phyloP scores from a whole-genome alignment of 1,140 invertebrate genomes.

The Sycophila sp. region DNA sequence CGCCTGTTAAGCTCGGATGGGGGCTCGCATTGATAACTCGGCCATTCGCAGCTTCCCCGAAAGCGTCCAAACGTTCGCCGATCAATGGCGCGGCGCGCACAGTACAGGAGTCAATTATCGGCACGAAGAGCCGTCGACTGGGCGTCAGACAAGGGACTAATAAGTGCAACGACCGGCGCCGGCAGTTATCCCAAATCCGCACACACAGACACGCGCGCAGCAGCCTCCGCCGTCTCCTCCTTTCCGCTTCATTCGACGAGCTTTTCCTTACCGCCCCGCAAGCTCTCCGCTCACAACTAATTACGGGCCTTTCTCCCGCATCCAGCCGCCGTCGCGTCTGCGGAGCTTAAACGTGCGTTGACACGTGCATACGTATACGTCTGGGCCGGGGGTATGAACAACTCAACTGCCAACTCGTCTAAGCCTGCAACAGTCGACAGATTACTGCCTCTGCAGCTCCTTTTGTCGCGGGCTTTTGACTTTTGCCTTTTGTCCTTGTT shows the following conservation, averaged over 20 bases:
- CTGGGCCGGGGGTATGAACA: not conserved
- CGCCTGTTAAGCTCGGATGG: too few relatives aligned
- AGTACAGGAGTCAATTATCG: too few relatives aligned
- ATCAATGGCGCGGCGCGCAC: too few relatives aligned
- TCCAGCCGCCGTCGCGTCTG: not conserved
- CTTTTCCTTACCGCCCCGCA: constrained; percentile 6
- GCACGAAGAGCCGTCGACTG: too few relatives aligned
- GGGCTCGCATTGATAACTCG: too few relatives aligned
- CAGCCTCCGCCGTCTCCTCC: not conserved
- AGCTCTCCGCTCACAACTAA: not conserved
- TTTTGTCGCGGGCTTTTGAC: not conserved
- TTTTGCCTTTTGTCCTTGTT: not conserved
- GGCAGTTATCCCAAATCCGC: not conserved
- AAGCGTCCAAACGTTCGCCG: too few relatives aligned
- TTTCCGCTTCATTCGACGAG: not conserved
- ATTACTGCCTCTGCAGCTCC: not conserved
- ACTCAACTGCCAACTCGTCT: not conserved
- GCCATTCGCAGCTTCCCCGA: too few relatives aligned
- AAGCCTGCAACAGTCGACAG: not conserved
- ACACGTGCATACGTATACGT: not conserved
- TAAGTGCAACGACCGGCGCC: not conserved
- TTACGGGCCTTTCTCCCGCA: not conserved
- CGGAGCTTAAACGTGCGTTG: not conserved
- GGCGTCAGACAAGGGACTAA: not conserved
- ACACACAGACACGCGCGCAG: not conserved